Percentiles rank a stretch among this genome's conserved stretches.
phyloP scores from a whole-genome alignment of 2,113 vertebrate species.

The Ailurus styani region DNA sequence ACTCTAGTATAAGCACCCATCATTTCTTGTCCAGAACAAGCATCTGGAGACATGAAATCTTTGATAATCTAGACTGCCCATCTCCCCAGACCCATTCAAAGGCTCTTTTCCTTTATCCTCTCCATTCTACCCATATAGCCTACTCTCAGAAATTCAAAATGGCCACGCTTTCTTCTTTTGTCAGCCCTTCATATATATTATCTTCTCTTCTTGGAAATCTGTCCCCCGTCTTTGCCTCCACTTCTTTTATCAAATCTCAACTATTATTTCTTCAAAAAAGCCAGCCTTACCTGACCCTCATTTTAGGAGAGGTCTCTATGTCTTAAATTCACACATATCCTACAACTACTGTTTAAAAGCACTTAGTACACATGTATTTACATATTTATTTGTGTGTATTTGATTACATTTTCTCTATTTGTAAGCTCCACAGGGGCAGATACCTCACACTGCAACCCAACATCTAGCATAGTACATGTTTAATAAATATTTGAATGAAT shows the following conservation, averaged over 20 bases:
- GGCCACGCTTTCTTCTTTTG: neutral
- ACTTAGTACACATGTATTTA: neutral
- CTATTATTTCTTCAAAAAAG: neutral
- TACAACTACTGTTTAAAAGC: neutral
- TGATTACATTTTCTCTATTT: neutral
- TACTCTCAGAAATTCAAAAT: neutral
- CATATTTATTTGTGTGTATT: neutral
- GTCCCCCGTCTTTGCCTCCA: neutral
- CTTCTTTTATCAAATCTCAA: neutral
- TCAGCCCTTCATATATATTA: neutral
- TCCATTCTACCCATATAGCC: neutral
- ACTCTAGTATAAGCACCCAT: neutral
- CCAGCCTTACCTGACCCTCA: neutral
- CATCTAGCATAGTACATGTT: neutral
- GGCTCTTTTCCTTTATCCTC: neutral
- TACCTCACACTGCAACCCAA: neutral
- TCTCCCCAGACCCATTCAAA: neutral
- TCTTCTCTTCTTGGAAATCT: neutral
- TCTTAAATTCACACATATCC: neutral
- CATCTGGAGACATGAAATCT: neutral
- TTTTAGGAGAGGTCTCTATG: neutral
- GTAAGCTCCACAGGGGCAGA: neutral
- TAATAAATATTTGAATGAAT: neutral
- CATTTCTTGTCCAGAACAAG: neutral
- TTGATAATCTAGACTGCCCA: neutral